Conservation (phyloP, 1,140 invertebrate genomes). For the Ooceraea biroi region DNA sequence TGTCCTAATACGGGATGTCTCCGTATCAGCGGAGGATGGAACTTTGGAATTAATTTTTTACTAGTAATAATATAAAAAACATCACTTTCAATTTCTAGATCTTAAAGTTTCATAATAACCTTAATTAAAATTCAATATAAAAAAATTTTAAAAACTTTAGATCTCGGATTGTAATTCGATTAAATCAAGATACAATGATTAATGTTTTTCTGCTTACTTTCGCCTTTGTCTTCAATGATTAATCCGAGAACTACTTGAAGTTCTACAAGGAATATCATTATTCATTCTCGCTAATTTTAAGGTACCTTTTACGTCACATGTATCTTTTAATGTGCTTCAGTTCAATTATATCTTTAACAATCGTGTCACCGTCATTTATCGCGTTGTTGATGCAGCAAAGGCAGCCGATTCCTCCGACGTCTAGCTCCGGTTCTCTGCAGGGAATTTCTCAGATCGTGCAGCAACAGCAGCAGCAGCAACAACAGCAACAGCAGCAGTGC, state of each 20-base stretch:
- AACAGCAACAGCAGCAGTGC: conserved; percentile 88
- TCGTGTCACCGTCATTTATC: not conserved
- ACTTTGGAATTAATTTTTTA: not conserved
- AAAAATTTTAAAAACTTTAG: not conserved
- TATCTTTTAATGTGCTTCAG: not conserved
- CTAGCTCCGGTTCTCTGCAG: conserved; percentile 82
- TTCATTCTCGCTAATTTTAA: not conserved
- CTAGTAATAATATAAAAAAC: not conserved
- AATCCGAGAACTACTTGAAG: not conserved
- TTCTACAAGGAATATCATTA: not conserved
- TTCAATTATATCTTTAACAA: not conserved
- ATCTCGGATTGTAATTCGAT: not conserved
- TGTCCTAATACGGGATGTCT: not conserved
- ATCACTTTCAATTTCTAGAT: not conserved
- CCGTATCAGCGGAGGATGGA: not conserved
- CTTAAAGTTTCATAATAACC: not conserved
- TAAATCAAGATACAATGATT: not conserved
- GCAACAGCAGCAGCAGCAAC: conserved; percentile 79
- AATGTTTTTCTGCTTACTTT: conserved; percentile 25
- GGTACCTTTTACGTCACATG: not conserved
- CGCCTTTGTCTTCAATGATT: not conserved
- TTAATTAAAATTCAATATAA: too few relatives aligned
- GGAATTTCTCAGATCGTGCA: conserved; percentile 82
- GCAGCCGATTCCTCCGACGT: conserved; percentile 75
- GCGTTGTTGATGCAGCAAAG: conserved; percentile 57